Percentiles rank a stretch among this genome's conserved stretches.
Conservation (phyloP, 1,140 invertebrate species). For the Zaprionus tsacasi region DNA sequence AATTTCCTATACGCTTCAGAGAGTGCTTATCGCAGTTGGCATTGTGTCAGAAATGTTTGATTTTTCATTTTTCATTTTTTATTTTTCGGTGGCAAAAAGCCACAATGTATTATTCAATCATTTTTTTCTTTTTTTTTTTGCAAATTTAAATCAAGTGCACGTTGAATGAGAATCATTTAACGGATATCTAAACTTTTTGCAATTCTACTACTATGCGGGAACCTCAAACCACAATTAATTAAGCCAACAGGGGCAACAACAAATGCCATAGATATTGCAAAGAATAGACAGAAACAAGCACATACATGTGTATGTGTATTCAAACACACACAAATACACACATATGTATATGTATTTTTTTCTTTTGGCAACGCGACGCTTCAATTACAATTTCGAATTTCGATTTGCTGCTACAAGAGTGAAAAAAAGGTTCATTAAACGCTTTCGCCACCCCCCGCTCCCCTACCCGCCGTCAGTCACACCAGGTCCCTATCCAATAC, state of each 20-base stretch:
- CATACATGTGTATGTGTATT: neutral
- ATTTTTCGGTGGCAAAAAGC: neutral
- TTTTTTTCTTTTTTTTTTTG: slow-evolving; percentile 59
- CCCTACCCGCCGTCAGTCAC: neutral
- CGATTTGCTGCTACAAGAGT: slow-evolving; percentile 55
- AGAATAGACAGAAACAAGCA: slow-evolving; percentile 49
- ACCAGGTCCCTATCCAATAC: neutral
- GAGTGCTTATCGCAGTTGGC: slow-evolving; percentile 65
- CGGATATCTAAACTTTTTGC: slow-evolving; percentile 77
- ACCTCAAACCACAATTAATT: slow-evolving; percentile 80
- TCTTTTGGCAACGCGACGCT: slow-evolving; percentile 48
- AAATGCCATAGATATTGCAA: slow-evolving; percentile 16
- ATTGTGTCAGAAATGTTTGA: slow-evolving; percentile 71
- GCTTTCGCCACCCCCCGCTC: slow-evolving; percentile 36
- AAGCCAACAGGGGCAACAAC: slow-evolving; percentile 45
- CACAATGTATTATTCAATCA: neutral
- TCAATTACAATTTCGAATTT: slow-evolving; percentile 73
- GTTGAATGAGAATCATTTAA: slow-evolving; percentile 37
- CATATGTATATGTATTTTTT: slow-evolving; percentile 13
- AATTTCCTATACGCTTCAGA: slow-evolving; percentile 82
- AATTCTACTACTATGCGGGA: slow-evolving; percentile 19
- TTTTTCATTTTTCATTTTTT: slow-evolving; percentile 33
- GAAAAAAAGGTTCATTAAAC: slow-evolving; percentile 71
- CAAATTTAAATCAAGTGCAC: slow-evolving; percentile 71
- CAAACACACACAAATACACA: neutral